A percentile compares a stretch with the other conserved stretches of the same genome.
phyloP scores from a whole-genome alignment of 2,113 vertebrate species.

The Zosterops lateralis region DNA sequence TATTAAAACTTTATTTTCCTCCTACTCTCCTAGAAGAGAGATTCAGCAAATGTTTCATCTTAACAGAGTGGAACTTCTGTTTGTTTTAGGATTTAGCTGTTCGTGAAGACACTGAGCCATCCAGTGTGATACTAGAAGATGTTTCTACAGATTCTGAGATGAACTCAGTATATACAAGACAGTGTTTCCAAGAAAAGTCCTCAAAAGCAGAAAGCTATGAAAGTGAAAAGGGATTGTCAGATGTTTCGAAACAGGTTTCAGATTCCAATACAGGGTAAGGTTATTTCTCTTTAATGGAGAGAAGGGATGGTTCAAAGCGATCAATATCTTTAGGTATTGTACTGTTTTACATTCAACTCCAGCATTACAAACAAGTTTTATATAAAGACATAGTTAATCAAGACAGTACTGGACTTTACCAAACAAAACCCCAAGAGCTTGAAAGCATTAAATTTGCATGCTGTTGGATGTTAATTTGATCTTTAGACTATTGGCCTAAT shows the following conservation, averaged over 20 bases:
- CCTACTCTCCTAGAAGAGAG: background rate
- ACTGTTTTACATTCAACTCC: background rate
- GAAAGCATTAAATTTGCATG: background rate
- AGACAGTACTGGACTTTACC: background rate
- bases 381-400: background rate
- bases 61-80: background rate
- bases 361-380: background rate
- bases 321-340: background rate
- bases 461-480: background rate
- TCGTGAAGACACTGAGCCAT: background rate
- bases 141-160: background rate
- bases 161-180: background rate
- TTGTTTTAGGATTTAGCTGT: constrained; percentile 28
- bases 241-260: background rate
- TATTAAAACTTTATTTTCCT: background rate
- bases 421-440: background rate
- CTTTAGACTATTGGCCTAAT: background rate
- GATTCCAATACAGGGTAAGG: constrained; percentile 54
- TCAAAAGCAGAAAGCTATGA: background rate
- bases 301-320: background rate
- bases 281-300: background rate
- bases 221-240: background rate
- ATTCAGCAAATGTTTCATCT: background rate
- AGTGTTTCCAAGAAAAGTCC: background rate
- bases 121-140: background rate